A percentile compares a stretch with the other conserved stretches of the same genome.
Evolutionary conservation across 64 coral and sea anemone genomes (phyloP).

Genomic region (Montipora foliosa): DNA sequence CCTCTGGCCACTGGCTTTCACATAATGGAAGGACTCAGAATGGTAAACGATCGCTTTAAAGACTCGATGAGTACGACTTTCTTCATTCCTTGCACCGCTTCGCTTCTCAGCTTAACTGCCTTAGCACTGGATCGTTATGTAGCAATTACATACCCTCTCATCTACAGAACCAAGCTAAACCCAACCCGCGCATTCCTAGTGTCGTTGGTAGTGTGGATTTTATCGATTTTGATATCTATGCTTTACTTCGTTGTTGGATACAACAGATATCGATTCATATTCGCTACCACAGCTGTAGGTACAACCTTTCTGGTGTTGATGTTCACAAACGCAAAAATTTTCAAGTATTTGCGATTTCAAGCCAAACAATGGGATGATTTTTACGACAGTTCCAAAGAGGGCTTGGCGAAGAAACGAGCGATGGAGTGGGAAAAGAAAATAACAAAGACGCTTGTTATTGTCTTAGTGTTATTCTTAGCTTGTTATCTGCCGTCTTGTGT

Average conservation of each 20-base stretch:
- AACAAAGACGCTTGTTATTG: slow-evolving; percentile 72
- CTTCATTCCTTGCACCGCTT: slow-evolving; percentile 86
- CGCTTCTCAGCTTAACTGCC: slow-evolving; percentile 77
- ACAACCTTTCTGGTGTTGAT: slow-evolving; percentile 76
- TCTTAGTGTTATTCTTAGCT: slow-evolving; percentile 69
- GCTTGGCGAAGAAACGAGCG: slow-evolving; percentile 9
- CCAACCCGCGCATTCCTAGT: slow-evolving; percentile 18
- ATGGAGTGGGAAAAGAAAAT: slow-evolving; percentile 64
- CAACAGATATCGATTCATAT: slow-evolving; percentile 74
- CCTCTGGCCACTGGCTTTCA: not conserved
- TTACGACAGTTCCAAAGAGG: slow-evolving; percentile 28
- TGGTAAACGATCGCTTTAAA: not conserved
- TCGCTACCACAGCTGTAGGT: slow-evolving; percentile 79
- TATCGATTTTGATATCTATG: slow-evolving; percentile 65
- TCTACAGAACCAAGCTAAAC: slow-evolving; percentile 63
- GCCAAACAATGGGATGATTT: slow-evolving; percentile 54
- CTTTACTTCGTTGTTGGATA: slow-evolving; percentile 88
- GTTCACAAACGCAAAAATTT: slow-evolving; percentile 78
- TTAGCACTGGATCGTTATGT: slow-evolving; percentile 78
- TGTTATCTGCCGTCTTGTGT: slow-evolving; percentile 77
- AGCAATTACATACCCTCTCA: slow-evolving; percentile 73
- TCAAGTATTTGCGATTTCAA: slow-evolving; percentile 49
- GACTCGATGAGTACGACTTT: slow-evolving; percentile 59
- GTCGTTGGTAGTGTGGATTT: slow-evolving; percentile 61
- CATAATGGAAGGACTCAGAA: slow-evolving; percentile 48